Percentiles rank a stretch among this genome's conserved stretches.
phyloP scores from a whole-genome alignment of 2,888 invertebrate species.

The Nemotelus pantherinus region DNA sequence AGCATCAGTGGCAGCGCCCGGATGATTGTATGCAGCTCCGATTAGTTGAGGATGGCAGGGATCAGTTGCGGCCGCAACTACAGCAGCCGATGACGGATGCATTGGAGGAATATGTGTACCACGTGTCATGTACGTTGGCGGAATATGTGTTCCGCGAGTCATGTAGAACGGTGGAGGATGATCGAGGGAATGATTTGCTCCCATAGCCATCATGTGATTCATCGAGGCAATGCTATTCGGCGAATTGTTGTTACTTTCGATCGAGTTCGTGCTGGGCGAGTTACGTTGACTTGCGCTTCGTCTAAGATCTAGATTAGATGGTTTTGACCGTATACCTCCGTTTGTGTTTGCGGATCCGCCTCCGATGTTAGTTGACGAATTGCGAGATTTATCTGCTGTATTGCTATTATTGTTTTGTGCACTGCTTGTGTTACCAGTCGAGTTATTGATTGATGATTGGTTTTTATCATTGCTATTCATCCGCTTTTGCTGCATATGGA shows the following conservation, averaged over 20 bases:
- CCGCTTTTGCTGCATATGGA: slow-evolving; percentile 42
- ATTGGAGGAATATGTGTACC: slow-evolving; percentile 53
- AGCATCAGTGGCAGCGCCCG: slow-evolving; percentile 55
- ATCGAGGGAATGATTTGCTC: slow-evolving; percentile 21
- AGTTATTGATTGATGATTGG: slow-evolving; percentile 26
- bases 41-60: slow-evolving; percentile 64
- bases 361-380: slow-evolving; percentile 39
- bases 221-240: slow-evolving; percentile 62
- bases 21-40: slow-evolving; percentile 67
- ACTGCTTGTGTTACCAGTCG: background rate
- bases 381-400: slow-evolving; percentile 26
- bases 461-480: slow-evolving; percentile 38
- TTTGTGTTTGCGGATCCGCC: slow-evolving; percentile 48
- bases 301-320: slow-evolving; percentile 59
- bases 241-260: slow-evolving; percentile 64
- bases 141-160: slow-evolving; percentile 62
- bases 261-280: slow-evolving; percentile 63
- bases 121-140: slow-evolving; percentile 55
- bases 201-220: slow-evolving; percentile 51
- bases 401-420: slow-evolving; percentile 35
- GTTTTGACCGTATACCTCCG: slow-evolving; percentile 57
- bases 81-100: slow-evolving; percentile 55
- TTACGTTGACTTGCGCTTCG: slow-evolving; percentile 63
- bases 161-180: slow-evolving; percentile 59
- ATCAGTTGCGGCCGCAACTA: slow-evolving; percentile 61